These are phyloP conservation scores for Diachasma alloeum DNA, from an alignment of 1,140 invertebrate species.

Conservation along the genomic window DNA sequence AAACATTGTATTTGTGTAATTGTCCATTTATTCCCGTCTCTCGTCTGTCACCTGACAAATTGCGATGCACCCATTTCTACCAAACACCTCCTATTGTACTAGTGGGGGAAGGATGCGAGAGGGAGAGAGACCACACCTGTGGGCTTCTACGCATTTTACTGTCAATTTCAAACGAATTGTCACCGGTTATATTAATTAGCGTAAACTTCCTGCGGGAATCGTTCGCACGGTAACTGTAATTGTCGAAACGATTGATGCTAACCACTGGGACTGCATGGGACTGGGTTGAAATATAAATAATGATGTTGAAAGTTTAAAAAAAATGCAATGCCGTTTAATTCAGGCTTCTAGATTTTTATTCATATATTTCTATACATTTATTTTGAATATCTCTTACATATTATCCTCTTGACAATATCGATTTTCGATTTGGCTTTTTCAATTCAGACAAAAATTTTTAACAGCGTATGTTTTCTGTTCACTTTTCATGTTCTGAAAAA, in stretches of 20 bases:
- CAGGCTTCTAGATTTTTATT: no score
- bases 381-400: no score
- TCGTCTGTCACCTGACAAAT: constrained; percentile 65
- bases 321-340: no score
- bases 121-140: background rate
- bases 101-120: no score
- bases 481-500: no score
- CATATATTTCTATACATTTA: no score
- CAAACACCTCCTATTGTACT: background rate
- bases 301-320: no score
- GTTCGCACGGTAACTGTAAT: constrained; percentile 55
- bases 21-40: constrained; percentile 66
- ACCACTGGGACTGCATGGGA: background rate
- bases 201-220: constrained; percentile 45
- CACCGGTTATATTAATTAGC: constrained; percentile 59
- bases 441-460: no score
- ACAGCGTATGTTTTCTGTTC: no score
- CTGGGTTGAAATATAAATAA: no score
- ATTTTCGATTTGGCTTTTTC: no score
- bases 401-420: no score
- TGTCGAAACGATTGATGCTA: constrained; percentile 43
- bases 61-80: constrained; percentile 41
- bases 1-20: constrained; percentile 67
- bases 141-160: constrained; percentile 44
- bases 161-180: constrained; percentile 58